Conservation (phyloP, 2,888 invertebrate species). For the Amorpha juglandis region DNA sequence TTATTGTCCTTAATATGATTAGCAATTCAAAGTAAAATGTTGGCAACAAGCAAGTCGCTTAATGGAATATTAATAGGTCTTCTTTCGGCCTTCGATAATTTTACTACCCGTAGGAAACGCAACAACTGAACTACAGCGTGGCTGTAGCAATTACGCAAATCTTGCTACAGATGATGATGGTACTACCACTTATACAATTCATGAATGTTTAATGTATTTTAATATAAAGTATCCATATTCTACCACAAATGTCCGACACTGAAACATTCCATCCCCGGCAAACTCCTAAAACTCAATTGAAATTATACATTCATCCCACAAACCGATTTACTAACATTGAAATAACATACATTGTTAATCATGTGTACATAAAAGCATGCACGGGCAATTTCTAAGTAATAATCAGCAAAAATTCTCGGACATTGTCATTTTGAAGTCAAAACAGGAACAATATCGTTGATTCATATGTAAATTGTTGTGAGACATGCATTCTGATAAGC, state of each 20-base stretch:
- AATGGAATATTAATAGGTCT: too few species aligned
- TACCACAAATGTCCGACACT: background rate
- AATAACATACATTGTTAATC: slow-evolving; percentile 14
- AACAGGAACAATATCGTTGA: slow-evolving; percentile 6
- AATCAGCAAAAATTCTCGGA: slow-evolving; percentile 17
- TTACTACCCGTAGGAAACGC: too few species aligned
- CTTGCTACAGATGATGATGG: too few species aligned
- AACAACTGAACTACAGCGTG: too few species aligned
- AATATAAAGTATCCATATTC: background rate
- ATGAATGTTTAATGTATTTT: too few species aligned
- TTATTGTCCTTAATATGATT: background rate
- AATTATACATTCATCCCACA: slow-evolving; percentile 1
- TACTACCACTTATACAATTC: too few species aligned
- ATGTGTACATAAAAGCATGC: background rate
- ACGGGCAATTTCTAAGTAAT: slow-evolving; percentile 9
- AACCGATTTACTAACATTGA: slow-evolving; percentile 1
- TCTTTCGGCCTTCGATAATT: too few species aligned
- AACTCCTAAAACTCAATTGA: background rate
- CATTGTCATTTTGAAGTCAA: background rate
- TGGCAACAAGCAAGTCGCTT: too few species aligned
- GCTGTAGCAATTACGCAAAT: too few species aligned
- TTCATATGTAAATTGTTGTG: slow-evolving; percentile 8
- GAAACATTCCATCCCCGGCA: background rate
- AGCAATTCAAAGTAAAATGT: background rate
- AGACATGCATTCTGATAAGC: slow-evolving; percentile 3